phyloP scores from a whole-genome alignment of 1,140 invertebrate species.

The Drosophila ercepeae region DNA sequence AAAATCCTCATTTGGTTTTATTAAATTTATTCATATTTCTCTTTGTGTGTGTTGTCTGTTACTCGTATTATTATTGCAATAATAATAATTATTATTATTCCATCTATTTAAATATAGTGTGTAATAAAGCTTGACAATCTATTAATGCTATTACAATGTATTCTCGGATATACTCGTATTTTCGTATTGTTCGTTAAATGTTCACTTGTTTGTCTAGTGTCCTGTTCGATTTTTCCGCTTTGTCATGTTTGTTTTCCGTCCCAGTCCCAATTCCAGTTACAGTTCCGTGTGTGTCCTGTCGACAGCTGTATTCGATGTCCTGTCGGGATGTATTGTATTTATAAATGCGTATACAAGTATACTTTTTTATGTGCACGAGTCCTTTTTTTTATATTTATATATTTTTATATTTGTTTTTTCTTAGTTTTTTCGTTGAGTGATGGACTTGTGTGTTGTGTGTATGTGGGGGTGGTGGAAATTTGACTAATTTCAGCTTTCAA shows the following conservation, averaged over 20 bases:
- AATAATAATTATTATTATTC: constrained; percentile 57
- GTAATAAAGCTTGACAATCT: constrained; percentile 82
- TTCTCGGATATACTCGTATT: constrained; percentile 55
- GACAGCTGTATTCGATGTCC: constrained; percentile 39
- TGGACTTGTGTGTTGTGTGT: constrained; percentile 1
- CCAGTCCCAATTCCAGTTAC: too few relatives aligned
- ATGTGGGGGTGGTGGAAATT: constrained; percentile 41
- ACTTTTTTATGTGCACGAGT: constrained; percentile 10
- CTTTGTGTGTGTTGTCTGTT: constrained; percentile 63
- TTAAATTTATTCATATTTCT: constrained; percentile 75
- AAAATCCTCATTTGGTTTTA: constrained; percentile 50
- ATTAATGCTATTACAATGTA: constrained; percentile 75
- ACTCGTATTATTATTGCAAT: constrained; percentile 62
- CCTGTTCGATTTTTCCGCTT: constrained; percentile 29
- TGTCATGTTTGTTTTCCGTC: constrained; percentile 37
- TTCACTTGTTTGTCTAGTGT: constrained; percentile 28
- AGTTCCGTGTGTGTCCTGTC: constrained; percentile 15
- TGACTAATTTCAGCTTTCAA: constrained; percentile 47
- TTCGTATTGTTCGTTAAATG: constrained; percentile 51
- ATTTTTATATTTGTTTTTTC: not conserved
- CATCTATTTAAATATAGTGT: constrained; percentile 78
- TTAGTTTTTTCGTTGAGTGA: not conserved
- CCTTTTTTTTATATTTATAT: not conserved
- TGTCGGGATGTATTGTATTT: constrained; percentile 45
- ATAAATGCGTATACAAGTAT: constrained; percentile 38